Conservation (phyloP, 92 coral and sea anemone species). For the Siderastrea siderea region DNA sequence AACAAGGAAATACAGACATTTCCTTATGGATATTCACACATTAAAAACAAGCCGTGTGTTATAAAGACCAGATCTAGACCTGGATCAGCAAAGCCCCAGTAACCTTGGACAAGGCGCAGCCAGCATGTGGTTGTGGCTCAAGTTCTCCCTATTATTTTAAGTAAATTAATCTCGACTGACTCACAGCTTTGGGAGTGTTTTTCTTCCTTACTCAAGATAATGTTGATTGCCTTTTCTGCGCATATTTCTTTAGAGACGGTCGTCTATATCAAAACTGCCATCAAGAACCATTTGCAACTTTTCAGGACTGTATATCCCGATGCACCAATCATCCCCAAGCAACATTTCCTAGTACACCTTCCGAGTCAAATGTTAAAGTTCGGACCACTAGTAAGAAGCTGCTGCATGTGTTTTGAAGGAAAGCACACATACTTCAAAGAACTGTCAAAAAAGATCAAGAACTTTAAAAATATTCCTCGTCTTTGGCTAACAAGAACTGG, state of each 20-base stretch:
- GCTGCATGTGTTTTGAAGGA: conserved; percentile 68
- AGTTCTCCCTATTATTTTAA: conserved; percentile 45
- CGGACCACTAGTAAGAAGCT: conserved; percentile 44
- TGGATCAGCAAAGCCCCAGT: conserved; percentile 4
- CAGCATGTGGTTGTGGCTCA: conserved; percentile 43
- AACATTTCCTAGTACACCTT: conserved; percentile 53
- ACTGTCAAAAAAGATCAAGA: conserved; percentile 34
- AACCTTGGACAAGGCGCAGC: conserved; percentile 55
- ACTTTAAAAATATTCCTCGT: conserved; percentile 37
- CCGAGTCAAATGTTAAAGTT: conserved; percentile 44
- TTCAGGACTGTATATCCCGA: conserved; percentile 28
- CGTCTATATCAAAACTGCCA: conserved; percentile 23
- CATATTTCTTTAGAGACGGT: neutral
- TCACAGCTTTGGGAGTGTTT: conserved; percentile 33
- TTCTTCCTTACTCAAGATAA: conserved; percentile 38
- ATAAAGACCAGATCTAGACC: conserved; percentile 34
- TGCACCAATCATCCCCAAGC: conserved; percentile 43
- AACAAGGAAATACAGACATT: conserved; percentile 44
- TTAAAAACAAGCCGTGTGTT: conserved; percentile 28
- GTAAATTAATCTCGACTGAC: neutral
- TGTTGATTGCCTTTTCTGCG: conserved; percentile 30
- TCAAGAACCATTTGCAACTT: conserved; percentile 19
- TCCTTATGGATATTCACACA: conserved; percentile 48
- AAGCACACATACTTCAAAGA: conserved; percentile 55
- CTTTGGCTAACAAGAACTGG: conserved; percentile 21